Base-by-base conservation (phyloP, 2,797 vertebrate genomes). In the Notolepis coatsorum region DNA sequence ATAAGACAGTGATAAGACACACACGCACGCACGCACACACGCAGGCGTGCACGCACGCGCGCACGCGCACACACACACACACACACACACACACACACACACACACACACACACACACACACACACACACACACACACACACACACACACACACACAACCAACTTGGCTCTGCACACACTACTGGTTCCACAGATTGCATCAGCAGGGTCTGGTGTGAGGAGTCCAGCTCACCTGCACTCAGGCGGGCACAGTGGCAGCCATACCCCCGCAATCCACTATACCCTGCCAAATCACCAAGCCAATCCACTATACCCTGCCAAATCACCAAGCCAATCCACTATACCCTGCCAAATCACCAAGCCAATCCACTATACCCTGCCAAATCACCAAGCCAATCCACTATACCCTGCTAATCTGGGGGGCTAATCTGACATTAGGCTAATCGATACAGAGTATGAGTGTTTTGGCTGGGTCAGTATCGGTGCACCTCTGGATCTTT, bases 321-420 rank as follows among this genome's bases (percentile, higher is more conserved):
- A 74, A 76, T 58, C 12, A 74, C 41, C 38, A 61, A 30, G 67
- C 66, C 6, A 30, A 68, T 55, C 12, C 31, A 13, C 61, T 59
- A 28, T 43, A 39, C 50, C 27, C 8, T 63, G 75, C 54, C 69
- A 78, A 37, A 48, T 64, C 56, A 68, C 54, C 46, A 70, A 43
- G 72, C 59, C 50, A 20, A 25, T n/a, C n/a, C n/a, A n/a, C n/a
- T n/a, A n/a, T n/a, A n/a, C n/a, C n/a, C n/a, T n/a, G n/a, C n/a
- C n/a, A n/a, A n/a, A n/a, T n/a, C n/a, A n/a, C n/a, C n/a, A n/a
- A n/a, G n/a, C n/a, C n/a, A n/a, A n/a, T n/a, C n/a, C n/a, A n/a
- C n/a, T n/a, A n/a, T n/a, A n/a, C n/a, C n/a, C n/a, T n/a, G n/a
- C n/a, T n/a, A n/a, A n/a, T n/a, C n/a, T n/a, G n/a, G n/a, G n/a